Conservation (phyloP, 2,797 vertebrate genomes). For the Cynopterus sphinx region DNA sequence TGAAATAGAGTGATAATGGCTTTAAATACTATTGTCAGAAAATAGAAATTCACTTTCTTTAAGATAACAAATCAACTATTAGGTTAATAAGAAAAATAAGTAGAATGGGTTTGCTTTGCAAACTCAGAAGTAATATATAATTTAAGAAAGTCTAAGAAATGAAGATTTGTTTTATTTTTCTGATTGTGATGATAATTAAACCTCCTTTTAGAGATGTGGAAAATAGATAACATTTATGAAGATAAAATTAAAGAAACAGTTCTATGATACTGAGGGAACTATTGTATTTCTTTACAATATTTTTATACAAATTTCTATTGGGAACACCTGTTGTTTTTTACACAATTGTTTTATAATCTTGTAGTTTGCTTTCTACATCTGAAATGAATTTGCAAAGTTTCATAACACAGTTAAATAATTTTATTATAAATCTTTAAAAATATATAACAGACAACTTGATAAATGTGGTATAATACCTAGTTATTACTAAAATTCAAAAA, state of each 20-base stretch:
- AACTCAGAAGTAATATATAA: background rate
- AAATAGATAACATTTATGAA: background rate
- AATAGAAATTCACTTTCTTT: constrained; percentile 1
- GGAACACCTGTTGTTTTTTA: background rate
- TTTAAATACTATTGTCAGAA: background rate
- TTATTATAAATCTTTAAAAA: background rate
- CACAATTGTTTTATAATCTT: background rate
- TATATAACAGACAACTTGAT: background rate
- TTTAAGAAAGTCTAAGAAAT: background rate
- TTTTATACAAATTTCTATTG: background rate
- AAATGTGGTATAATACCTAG: background rate
- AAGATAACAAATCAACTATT: constrained; percentile 1
- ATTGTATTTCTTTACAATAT: background rate
- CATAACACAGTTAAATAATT: background rate
- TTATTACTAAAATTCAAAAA: background rate
- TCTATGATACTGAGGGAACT: background rate
- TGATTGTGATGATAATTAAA: background rate
- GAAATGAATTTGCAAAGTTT: background rate
- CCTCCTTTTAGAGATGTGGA: background rate
- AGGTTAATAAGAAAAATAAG: background rate
- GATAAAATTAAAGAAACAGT: background rate
- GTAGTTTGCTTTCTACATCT: background rate
- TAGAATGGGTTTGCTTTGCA: background rate
- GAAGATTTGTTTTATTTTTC: background rate
- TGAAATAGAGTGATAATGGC: background rate